phyloP scores from a whole-genome alignment of 2,113 vertebrate species.

The Lutjanus erythropterus region DNA sequence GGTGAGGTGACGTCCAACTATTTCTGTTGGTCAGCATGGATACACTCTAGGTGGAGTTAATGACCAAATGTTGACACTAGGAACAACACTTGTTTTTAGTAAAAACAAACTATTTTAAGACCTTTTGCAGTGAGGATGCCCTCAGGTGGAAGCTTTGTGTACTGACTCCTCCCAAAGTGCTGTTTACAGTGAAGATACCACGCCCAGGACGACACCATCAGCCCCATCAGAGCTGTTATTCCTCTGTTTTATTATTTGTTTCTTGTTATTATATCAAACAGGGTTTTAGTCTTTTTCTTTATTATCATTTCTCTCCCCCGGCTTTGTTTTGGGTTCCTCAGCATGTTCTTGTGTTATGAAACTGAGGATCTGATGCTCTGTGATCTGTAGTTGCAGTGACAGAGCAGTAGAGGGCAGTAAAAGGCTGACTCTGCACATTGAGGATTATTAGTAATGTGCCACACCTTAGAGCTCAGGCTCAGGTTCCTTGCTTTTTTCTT shows the following conservation, averaged over 20 bases:
- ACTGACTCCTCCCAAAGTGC: neutral
- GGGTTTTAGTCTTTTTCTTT: neutral
- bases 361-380: neutral
- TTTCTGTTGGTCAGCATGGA: neutral
- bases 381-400: conserved; percentile 1
- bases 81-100: neutral
- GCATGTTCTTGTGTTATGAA: neutral
- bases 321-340: neutral
- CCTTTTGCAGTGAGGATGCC: neutral
- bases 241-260: neutral
- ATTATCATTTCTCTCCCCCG: neutral
- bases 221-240: neutral
- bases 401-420: conserved; percentile 41
- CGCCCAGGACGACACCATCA: neutral
- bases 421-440: neutral
- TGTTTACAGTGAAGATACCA: neutral
- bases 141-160: neutral
- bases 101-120: neutral
- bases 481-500: neutral
- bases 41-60: accelerated
- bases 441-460: neutral
- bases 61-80: neutral
- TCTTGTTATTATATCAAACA: neutral
- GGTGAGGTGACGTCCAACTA: neutral
- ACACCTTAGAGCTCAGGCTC: neutral